phyloP scores from a whole-genome alignment of 2,797 vertebrate genomes.

The Amblyopsis hoosieri region DNA sequence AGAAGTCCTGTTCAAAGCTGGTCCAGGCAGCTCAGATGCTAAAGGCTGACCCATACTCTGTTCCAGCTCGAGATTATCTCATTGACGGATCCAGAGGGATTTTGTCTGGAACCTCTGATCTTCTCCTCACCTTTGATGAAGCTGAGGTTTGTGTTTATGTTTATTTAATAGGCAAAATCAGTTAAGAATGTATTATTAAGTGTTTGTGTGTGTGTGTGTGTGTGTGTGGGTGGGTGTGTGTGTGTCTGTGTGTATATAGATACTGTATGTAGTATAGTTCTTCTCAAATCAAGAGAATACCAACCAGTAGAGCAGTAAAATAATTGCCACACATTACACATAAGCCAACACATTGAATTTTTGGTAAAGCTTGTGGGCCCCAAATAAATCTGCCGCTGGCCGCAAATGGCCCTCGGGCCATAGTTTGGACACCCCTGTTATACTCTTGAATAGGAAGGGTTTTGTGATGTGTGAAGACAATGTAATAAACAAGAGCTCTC shows the following conservation, averaged over 20 bases:
- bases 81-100: conserved; percentile 99
- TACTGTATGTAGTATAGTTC: background rate
- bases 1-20: conserved; percentile 94
- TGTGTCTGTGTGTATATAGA: no score
- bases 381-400: no score
- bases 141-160: conserved; percentile 83
- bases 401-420: no score
- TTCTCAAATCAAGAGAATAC: no score
- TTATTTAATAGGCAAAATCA: background rate
- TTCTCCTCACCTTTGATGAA: conserved; percentile 96
- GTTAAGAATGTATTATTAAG: background rate
- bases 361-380: no score
- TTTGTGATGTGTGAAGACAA: no score
- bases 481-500: conserved; percentile 51
- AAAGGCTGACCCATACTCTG: conserved; percentile 94
- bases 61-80: conserved; percentile 95
- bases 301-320: no score
- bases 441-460: no score
- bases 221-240: conserved; percentile 3
- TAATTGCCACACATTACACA: no score
- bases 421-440: no score
- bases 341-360: no score
- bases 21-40: conserved; percentile 97
- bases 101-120: conserved; percentile 95
- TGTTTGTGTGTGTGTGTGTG: conserved; percentile 26